phyloP scores from a whole-genome alignment of 2,113 vertebrate species.

The Nematolebias whitei region DNA sequence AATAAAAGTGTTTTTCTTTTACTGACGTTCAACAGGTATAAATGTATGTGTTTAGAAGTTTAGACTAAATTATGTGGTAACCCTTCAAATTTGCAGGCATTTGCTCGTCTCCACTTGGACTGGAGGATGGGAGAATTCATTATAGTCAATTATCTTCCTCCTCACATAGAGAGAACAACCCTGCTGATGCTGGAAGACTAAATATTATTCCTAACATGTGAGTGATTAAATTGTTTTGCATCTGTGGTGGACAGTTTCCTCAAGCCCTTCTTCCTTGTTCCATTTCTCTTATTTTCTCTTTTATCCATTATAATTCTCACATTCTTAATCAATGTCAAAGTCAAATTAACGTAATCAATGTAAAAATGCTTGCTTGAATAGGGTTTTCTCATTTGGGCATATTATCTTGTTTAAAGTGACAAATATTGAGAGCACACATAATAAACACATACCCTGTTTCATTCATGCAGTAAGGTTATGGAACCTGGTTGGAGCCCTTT shows the following conservation, averaged over 20 bases:
- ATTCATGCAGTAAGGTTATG: conserved; percentile 72
- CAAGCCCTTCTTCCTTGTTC: no score
- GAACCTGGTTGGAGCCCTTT: conserved; percentile 85
- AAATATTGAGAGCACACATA: background rate
- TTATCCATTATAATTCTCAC: no score
- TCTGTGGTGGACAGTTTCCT: background rate
- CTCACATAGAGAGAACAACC: conserved; percentile 79
- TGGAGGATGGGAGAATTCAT: conserved; percentile 82
- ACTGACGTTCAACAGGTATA: background rate
- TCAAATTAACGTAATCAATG: no score
- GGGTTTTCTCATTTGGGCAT: no score
- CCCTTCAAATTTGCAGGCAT: conserved; percentile 48
- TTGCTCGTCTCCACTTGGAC: conserved; percentile 81
- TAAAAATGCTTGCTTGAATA: no score
- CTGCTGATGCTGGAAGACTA: conserved; percentile 83
- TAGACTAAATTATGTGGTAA: background rate
- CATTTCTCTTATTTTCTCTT: no score
- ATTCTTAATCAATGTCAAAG: no score
- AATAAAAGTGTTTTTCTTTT: background rate
- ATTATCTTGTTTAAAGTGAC: background rate
- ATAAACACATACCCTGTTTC: background rate
- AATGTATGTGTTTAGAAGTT: background rate
- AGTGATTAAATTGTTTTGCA: conserved; percentile 38
- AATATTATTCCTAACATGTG: conserved; percentile 83
- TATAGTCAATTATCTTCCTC: conserved; percentile 84